Percentiles rank a stretch among this genome's conserved stretches.
These are phyloP conservation scores for Hartigia nigra DNA, from an alignment of 2,888 invertebrate species.

Conservation along the genomic window DNA sequence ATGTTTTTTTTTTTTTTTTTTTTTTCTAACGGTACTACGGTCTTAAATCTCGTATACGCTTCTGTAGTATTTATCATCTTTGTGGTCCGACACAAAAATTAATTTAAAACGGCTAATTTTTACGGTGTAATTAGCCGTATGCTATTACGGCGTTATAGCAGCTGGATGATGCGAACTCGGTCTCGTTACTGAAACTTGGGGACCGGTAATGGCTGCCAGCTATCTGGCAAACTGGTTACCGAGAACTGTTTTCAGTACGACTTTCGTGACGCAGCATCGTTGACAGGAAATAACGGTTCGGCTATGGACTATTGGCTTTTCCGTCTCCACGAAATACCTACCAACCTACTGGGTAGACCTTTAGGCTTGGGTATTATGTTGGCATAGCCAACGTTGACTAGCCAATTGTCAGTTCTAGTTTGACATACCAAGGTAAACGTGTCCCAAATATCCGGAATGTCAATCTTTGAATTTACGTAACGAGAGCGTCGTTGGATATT, in stretches of 20 bases:
- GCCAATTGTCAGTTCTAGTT: background rate
- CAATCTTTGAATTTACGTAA: conserved; percentile 6
- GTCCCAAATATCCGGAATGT: conserved; percentile 15
- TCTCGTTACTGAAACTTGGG: background rate
- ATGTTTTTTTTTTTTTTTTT: no score
- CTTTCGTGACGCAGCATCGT: conserved; percentile 4
- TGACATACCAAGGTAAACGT: conserved; percentile 7
- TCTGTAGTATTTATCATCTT: background rate
- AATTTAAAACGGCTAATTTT: background rate
- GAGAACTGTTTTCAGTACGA: background rate
- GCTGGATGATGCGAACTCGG: background rate
- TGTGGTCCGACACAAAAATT: background rate
- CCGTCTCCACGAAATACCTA: background rate
- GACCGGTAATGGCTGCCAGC: background rate
- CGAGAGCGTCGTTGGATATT: background rate
- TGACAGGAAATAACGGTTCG: conserved; percentile 12
- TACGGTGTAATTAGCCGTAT: background rate
- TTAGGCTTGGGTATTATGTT: background rate
- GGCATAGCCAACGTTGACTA: background rate
- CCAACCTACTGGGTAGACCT: background rate
- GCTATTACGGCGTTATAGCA: background rate
- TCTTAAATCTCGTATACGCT: background rate
- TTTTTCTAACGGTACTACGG: background rate
- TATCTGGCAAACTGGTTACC: background rate
- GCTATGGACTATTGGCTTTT: conserved; percentile 4